These are phyloP conservation scores for Drosophila stalkeri DNA, from an alignment of 2,888 invertebrate genomes.

Conservation along the genomic window DNA sequence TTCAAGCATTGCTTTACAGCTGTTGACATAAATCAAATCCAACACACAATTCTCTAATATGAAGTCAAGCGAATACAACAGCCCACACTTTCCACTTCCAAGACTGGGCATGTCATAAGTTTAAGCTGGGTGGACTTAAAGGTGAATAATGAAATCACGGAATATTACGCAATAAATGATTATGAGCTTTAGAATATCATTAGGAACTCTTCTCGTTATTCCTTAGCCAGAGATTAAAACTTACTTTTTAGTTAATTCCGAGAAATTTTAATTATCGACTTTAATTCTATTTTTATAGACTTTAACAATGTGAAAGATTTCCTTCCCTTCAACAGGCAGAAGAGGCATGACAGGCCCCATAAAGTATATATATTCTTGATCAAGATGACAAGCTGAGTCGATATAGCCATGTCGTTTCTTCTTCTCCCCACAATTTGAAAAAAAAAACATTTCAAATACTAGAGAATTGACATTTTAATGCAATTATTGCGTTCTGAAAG, in stretches of 20 bases:
- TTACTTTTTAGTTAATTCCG: background rate
- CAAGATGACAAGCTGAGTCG: no score
- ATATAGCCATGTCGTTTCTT: no score
- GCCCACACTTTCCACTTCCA: background rate
- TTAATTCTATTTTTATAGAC: no score
- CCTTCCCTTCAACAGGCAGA: no score
- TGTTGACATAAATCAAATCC: slow-evolving; percentile 26
- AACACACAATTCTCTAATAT: background rate
- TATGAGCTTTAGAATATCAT: background rate
- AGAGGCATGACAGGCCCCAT: no score
- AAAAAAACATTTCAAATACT: no score
- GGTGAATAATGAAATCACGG: background rate
- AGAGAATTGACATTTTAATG: no score
- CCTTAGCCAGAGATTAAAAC: no score
- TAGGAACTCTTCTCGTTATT: background rate
- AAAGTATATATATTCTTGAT: no score
- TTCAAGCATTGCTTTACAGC: slow-evolving; percentile 12
- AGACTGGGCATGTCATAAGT: background rate
- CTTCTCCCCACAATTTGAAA: no score
- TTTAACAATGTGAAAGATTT: no score
- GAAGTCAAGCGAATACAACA: background rate
- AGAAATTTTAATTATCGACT: background rate
- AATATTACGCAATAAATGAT: background rate
- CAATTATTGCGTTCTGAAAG: no score
- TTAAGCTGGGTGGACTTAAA: background rate